Base-by-base conservation (phyloP, 2,113 vertebrate species). In the Candoia aspera region DNA sequence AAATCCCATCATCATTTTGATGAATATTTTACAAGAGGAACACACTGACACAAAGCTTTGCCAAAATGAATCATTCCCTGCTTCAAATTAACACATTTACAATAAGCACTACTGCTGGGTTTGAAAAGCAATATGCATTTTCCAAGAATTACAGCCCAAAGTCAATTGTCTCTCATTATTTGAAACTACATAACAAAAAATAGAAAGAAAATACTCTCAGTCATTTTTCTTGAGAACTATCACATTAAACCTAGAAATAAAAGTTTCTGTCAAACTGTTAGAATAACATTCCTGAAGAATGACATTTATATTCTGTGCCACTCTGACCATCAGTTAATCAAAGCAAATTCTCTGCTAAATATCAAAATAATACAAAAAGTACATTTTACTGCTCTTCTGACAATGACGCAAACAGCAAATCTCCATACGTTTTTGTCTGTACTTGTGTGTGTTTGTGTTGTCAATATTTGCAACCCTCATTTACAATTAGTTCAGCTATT, bases 401-500 rank as follows among this genome's bases (percentile, higher is more conserved):
- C 88, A 6, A 23, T n/a, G 42, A 83, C 95, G 79, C 24, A 0
- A 96, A 95, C 90, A 88, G 8, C 60, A 89, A 37, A 46, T 89
- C 73, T 0, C 15, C 73, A 91, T 53, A 57, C 83, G 33, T n/a
- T 90, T 93, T 92, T 68, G 53, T 60, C 93, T 58, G 90, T 88
- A 91, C 49, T 5, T 94, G 91, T 79, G 73, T 42, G 8, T 49
- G 49, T 49, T 42, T 79, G 42, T 42, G 42, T 79, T 79, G 73
- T 79, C 19, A 79, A 21, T 42, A 79, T 79, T 42, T 79, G 86
- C 5, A 94, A 92, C 42, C 60, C 59, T 6, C 21, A 79, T 86
- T 83, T 26, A 92, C 60, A 96, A 95, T 73, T 91, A 54, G 84
- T 49, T 60, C 89, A 86, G 60, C 55, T 46, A 37, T 94, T 91